Evolutionary conservation across 2,797 vertebrate genomes (phyloP), one percentile per base, ranked within the genome.

Genomic region (Aulostomus chinensis): DNA sequence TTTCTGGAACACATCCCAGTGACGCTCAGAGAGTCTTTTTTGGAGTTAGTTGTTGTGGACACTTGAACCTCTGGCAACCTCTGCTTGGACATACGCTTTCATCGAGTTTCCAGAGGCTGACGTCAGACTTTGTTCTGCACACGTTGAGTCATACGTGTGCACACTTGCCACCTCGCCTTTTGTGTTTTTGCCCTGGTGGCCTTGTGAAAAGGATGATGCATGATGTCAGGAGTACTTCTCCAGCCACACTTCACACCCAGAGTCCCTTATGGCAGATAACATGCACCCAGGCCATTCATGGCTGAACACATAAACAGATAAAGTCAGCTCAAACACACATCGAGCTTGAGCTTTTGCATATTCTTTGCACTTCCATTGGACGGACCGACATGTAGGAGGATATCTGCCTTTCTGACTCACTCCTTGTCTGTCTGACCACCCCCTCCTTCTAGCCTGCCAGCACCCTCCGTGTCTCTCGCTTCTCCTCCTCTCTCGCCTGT

Each of bases 381-480:
- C 33, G 46, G 72, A 57, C 70, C 43, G 38, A 28, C 56, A 73
- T 74, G 87, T 86, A 77, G 86, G 84, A 85, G 83, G 79, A 76
- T 74, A 67, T 84, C 56, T 80, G 63, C 60, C 58, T 58, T 59
- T 80, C 77, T 86, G 81, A 84, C 77, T 86, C 81, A 86, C 68
- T 79, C 64, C 74, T 56, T 59, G 80, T 86, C 81, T 81, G 85
- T 78, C 85, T 87, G 83, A 87, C 78, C 82, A 80, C 82, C 84
- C 76, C 81, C 78, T 84, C 77, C 68, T 77, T 66, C 18, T 10
- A 58, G 54, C 66, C 67, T 70, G 72, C 78, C 68, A 63, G 64
- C 56, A 30, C 74, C 75, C 65, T 73, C 59, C 68, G 65, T 80
- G 66, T 84, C 72, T 77, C 65, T 72, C 43, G 2, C 58, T 18